Conservation (phyloP, 2,797 vertebrate genomes). For the Zenarchopterus dispar region DNA sequence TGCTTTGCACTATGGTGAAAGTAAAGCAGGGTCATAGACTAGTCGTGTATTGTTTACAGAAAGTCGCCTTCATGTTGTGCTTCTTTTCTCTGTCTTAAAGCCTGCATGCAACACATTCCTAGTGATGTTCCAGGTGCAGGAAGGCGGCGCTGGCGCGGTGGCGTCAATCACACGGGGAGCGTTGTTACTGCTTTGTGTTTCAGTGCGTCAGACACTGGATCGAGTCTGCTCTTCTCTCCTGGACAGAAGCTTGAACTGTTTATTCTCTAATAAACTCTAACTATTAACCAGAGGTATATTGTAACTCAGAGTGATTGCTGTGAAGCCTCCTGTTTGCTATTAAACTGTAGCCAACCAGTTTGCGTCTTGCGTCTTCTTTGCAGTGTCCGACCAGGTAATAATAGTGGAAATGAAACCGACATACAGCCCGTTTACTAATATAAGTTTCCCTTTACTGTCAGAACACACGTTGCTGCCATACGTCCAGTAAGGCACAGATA, state of each 20-base stretch:
- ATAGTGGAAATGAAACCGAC: constrained; percentile 29
- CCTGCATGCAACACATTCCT: constrained; percentile 63
- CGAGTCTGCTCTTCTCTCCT: constrained; percentile 27
- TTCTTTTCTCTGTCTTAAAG: constrained; percentile 53
- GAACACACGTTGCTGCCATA: constrained; percentile 64
- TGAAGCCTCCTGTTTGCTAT: constrained; percentile 60
- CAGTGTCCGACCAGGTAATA: background rate
- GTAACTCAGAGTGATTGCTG: constrained; percentile 57
- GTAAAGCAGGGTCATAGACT: constrained; percentile 56
- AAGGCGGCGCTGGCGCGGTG: constrained; percentile 25
- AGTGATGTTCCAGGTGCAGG: constrained; percentile 45
- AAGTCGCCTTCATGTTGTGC: constrained; percentile 45
- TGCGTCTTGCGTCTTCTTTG: constrained; percentile 7
- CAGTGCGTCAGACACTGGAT: constrained; percentile 27
- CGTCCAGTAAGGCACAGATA: constrained; percentile 62
- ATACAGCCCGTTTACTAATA: background rate
- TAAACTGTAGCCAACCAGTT: constrained; percentile 58
- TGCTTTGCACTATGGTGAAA: constrained; percentile 64
- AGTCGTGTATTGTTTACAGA: constrained; percentile 59
- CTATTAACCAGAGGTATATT: constrained; percentile 47
- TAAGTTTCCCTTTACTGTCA: constrained; percentile 45
- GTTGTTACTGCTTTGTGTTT: constrained; percentile 42
- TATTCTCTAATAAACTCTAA: constrained; percentile 39
- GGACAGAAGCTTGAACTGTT: constrained; percentile 26
- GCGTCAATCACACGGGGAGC: constrained; percentile 21